Evolutionary conservation across 2,888 invertebrate genomes (phyloP).

Genomic region (Tineola bisselliella): DNA sequence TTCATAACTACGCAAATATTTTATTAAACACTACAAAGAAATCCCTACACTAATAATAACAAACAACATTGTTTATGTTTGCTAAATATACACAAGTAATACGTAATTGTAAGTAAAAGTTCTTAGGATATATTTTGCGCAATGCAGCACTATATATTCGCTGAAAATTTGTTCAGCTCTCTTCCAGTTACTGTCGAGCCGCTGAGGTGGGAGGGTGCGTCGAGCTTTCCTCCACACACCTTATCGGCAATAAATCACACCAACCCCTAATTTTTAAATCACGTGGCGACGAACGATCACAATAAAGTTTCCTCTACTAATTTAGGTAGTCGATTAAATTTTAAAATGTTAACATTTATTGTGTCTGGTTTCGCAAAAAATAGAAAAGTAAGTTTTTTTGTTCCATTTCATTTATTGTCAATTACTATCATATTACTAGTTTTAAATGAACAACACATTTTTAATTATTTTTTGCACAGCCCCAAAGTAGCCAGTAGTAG

Average conservation of each 20-base stretch:
- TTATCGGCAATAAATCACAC: slow-evolving; percentile 6
- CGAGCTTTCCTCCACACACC: not conserved
- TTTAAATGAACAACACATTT: too few species aligned
- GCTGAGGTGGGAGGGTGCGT: not conserved
- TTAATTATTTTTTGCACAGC: too few species aligned
- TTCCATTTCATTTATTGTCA: too few species aligned
- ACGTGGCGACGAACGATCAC: not conserved
- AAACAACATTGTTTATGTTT: too few species aligned
- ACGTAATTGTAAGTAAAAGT: not conserved
- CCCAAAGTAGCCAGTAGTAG: too few species aligned
- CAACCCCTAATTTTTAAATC: not conserved
- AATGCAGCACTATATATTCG: slow-evolving; percentile 4
- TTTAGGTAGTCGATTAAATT: not conserved
- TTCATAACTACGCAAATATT: too few species aligned
- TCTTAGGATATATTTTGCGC: slow-evolving; percentile 2
- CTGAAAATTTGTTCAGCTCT: not conserved
- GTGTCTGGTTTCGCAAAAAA: not conserved
- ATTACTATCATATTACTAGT: too few species aligned
- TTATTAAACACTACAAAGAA: too few species aligned
- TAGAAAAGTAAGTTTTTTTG: not conserved
- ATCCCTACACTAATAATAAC: too few species aligned
- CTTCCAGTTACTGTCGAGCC: not conserved
- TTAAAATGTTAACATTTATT: not conserved
- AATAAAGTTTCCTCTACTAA: not conserved
- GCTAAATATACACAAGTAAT: too few species aligned